These are phyloP conservation scores for Pteria penguin DNA, from an alignment of 2,888 invertebrate genomes.

Conservation along the genomic window DNA sequence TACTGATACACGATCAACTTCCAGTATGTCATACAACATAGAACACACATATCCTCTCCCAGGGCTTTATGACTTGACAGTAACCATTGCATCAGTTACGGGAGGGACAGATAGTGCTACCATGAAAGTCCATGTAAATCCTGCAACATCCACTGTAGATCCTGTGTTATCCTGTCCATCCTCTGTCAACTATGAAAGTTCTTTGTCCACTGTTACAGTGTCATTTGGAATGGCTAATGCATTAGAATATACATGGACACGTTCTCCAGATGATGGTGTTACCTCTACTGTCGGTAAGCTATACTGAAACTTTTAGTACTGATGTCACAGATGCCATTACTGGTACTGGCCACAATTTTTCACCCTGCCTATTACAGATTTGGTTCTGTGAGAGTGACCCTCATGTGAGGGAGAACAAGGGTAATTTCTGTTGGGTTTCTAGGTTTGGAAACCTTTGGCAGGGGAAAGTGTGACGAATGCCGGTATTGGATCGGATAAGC, in stretches of 20 bases:
- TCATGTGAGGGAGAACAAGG: too few species aligned
- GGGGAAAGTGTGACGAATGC: too few species aligned
- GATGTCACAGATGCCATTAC: too few species aligned
- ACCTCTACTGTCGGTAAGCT: constrained; percentile 29
- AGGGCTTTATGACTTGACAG: constrained; percentile 43
- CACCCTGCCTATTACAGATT: too few species aligned
- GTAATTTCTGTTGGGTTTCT: too few species aligned
- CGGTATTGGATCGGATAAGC: too few species aligned
- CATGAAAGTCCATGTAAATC: constrained; percentile 2
- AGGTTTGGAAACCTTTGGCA: too few species aligned
- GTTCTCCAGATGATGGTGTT: constrained; percentile 28
- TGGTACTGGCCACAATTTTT: too few species aligned
- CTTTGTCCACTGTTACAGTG: constrained; percentile 28
- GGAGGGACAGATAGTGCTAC: constrained; percentile 15
- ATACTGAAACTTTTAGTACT: too few species aligned
- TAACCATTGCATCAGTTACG: constrained; percentile 36
- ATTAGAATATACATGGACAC: constrained; percentile 39
- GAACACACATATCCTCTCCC: constrained; percentile 51
- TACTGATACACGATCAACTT: background rate
- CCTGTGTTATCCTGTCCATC: constrained; percentile 21
- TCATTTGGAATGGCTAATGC: constrained; percentile 39
- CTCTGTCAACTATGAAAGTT: constrained; percentile 17
- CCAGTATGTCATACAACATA: background rate
- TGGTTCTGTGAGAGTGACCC: too few species aligned
- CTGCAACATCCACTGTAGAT: constrained; percentile 14